phyloP scores from a whole-genome alignment of 2,888 invertebrate species.

The Plebejus argus region DNA sequence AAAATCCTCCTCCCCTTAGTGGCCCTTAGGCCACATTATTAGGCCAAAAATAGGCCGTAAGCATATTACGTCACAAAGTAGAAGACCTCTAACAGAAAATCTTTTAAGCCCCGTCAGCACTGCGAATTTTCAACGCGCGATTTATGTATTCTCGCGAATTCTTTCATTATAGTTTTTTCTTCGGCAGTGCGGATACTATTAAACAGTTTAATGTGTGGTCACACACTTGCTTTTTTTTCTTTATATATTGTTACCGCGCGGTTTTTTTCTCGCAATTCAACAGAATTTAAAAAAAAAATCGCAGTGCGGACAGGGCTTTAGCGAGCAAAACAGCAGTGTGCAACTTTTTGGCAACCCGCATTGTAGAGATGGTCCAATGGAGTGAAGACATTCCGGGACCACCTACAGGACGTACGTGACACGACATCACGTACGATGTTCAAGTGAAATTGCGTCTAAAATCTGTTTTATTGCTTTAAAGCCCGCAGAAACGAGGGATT shows the following conservation, averaged over 20 bases:
- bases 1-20: background rate
- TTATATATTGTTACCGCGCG: too few species aligned
- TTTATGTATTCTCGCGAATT: too few species aligned
- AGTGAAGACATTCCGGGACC: slow-evolving; percentile 8
- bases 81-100: too few species aligned
- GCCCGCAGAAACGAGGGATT: background rate
- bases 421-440: background rate
- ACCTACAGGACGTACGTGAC: slow-evolving; percentile 11
- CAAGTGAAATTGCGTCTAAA: slow-evolving; percentile 27
- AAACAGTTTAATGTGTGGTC: too few species aligned
- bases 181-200: too few species aligned
- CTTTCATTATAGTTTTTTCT: too few species aligned
- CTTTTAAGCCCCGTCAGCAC: too few species aligned
- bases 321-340: background rate
- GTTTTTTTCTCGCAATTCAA: too few species aligned
- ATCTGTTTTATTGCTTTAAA: slow-evolving; percentile 17
- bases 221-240: too few species aligned
- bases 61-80: background rate
- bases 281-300: too few species aligned
- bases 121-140: too few species aligned
- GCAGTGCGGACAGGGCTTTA: too few species aligned
- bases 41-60: background rate
- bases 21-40: background rate
- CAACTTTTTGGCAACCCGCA: slow-evolving; percentile 28
- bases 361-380: background rate